Evolutionary conservation across 2,113 vertebrate species (phyloP).

Genomic region (Daubentonia madagascariensis): DNA sequence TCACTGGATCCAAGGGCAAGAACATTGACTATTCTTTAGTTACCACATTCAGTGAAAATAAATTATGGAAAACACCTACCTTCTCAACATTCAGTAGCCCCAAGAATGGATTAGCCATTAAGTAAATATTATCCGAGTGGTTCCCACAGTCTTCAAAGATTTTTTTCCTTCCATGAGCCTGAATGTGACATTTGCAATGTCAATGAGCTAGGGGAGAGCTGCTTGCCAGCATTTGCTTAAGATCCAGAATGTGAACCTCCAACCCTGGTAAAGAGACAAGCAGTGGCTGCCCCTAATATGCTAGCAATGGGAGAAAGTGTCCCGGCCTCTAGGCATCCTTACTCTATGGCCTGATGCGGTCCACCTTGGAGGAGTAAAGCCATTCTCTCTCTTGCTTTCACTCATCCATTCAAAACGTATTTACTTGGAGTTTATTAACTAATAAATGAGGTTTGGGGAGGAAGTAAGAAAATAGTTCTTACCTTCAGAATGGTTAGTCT

Average conservation of each 20-base stretch:
- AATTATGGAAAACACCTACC: neutral
- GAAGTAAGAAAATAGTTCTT: neutral
- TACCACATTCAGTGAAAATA: neutral
- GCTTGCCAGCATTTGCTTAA: neutral
- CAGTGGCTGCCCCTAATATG: neutral
- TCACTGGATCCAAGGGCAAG: neutral
- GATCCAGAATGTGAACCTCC: neutral
- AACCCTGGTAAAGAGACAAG: neutral
- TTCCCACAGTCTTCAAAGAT: neutral
- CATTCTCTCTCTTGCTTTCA: neutral
- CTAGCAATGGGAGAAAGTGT: neutral
- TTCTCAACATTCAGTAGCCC: neutral
- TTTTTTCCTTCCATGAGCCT: neutral
- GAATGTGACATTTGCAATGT: neutral
- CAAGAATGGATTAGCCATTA: neutral
- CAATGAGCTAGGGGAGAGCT: neutral
- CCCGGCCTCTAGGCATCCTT: neutral
- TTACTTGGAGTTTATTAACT: neutral
- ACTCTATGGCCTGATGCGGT: neutral
- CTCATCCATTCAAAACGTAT: neutral
- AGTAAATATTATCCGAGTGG: neutral
- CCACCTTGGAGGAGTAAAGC: neutral
- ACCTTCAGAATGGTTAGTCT: neutral
- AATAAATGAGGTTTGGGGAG: neutral
- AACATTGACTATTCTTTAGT: neutral